Base-by-base conservation (phyloP, 2,888 invertebrate genomes). In the Thera obeliscata region DNA sequence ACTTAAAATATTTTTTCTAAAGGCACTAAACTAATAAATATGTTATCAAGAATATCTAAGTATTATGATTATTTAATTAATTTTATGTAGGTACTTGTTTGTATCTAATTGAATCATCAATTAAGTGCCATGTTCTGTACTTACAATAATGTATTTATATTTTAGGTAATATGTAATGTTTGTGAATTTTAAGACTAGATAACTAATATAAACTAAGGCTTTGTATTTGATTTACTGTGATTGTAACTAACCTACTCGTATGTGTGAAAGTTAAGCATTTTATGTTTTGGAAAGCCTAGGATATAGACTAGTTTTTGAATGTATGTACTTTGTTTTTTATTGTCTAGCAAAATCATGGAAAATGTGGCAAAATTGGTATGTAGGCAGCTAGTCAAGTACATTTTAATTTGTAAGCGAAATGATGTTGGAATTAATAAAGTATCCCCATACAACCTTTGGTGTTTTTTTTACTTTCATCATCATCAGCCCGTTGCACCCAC, bases 171-270 rank as follows among this genome's bases (percentile, higher is more conserved):
- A 50, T 50, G 2, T 5, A 50, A n/a, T 22, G 22, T 50, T 12
- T 50, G 12, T 50, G 3, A n/a, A 50, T 4, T 50, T 22, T 50
- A 22, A 22, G 22, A 22, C 0, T 6, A 54, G 11, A 11, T 35
- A 33, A 54, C 4, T 9, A 9, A 35, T 35, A 5, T 54, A 11
- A 1, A 11, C 4, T 55, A 33, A 9, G 33, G 12, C 12, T 50
- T 22, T 49, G 49, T 52, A 35, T 55, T 59, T 50, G 43, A 50
- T 67, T 64, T 64, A 54, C 68, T 81, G 71, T 81, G 80, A 74
- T 70, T 82, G 79, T 76, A 43, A 57, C 36, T 64, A 43, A 56
- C 56, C 48, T 12, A 52, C 22, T 22, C 22, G 22, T 46, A 4
- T 56, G 43, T 58, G 54, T 38, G 2, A 54, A n/a, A 50, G 41